Conservation (phyloP, 2,113 vertebrate species). For the Leucopsar rothschildi region DNA sequence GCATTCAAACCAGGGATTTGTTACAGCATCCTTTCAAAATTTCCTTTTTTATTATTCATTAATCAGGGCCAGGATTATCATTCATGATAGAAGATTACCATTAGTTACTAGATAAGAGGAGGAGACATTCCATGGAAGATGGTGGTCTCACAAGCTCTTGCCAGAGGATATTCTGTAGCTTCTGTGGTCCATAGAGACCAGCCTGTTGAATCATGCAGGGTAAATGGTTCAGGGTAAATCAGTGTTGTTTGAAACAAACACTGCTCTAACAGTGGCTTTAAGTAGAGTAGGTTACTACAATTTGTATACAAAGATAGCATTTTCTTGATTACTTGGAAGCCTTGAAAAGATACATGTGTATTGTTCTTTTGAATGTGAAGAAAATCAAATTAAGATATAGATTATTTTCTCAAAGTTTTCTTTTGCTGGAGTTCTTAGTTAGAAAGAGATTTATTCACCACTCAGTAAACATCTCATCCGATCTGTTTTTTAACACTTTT, state of each 20-base stretch:
- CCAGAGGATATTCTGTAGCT: neutral
- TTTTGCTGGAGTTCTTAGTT: neutral
- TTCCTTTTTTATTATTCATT: neutral
- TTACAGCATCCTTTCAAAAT: neutral
- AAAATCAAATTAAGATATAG: neutral
- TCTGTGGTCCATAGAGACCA: neutral
- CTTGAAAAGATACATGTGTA: neutral
- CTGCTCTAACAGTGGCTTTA: neutral
- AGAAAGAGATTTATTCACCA: neutral
- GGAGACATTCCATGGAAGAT: neutral
- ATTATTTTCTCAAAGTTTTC: neutral
- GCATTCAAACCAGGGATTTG: neutral
- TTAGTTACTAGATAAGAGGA: neutral
- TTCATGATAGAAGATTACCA: neutral
- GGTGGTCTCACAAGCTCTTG: neutral
- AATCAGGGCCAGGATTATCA: neutral
- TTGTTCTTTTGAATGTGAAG: neutral
- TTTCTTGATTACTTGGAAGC: neutral
- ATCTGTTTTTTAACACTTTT: neutral
- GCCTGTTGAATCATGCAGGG: neutral
- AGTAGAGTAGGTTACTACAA: neutral
- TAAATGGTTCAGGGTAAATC: neutral
- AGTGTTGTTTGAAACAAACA: neutral
- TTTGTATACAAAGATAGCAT: neutral
- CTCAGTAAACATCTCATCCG: neutral